phyloP scores from a whole-genome alignment of 2,797 vertebrate species.

The Triplophysa bombifrons region DNA sequence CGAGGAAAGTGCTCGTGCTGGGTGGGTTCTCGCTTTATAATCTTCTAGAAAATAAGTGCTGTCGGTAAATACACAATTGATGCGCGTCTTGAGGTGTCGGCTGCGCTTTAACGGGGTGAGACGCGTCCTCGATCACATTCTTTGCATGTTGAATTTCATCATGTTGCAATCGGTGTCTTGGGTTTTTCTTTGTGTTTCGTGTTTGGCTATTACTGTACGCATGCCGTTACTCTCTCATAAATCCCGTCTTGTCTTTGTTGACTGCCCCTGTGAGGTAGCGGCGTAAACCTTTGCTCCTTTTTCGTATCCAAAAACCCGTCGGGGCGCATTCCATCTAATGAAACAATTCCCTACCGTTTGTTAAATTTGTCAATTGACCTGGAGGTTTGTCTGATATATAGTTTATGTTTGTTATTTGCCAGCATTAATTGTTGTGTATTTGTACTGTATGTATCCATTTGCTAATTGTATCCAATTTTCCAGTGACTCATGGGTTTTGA shows the following conservation, averaged over 20 bases:
- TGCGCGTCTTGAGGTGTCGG: neutral
- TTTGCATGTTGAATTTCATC: neutral
- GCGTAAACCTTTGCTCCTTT: slow-evolving; percentile 10
- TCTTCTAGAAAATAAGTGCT: slow-evolving; percentile 33
- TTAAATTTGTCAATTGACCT: neutral
- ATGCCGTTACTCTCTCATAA: slow-evolving; percentile 3
- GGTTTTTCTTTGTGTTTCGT: slow-evolving; percentile 9
- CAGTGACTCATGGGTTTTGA: slow-evolving; percentile 74
- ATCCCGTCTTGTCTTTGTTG: slow-evolving; percentile 25
- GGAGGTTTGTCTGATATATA: slow-evolving; percentile 7
- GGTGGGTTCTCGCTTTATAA: slow-evolving; percentile 11
- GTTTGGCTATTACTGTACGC: slow-evolving; percentile 4
- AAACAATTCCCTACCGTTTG: slow-evolving; percentile 30
- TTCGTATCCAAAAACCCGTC: neutral
- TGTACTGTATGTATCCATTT: slow-evolving; percentile 37
- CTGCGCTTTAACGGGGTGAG: neutral
- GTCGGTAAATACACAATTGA: slow-evolving; percentile 22
- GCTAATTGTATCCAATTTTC: slow-evolving; percentile 60
- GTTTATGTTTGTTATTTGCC: neutral
- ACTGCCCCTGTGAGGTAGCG: neutral
- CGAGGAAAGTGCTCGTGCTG: slow-evolving; percentile 22
- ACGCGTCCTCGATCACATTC: neutral
- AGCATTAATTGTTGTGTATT: slow-evolving; percentile 15
- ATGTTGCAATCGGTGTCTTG: neutral
- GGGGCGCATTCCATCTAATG: neutral